phyloP scores from a whole-genome alignment of 2,113 vertebrate species.

The Sus scrofa region T2T-Sscrofa CM000826.6:83186001-83186500 shows the following conservation, averaged over 20 bases:
- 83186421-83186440: constrained; percentile 26
- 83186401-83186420: constrained; percentile 48
- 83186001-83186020: background rate
- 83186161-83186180: background rate
- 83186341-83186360: constrained; percentile 75
- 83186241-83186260: constrained; percentile 74
- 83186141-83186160: constrained; percentile 70
- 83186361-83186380: constrained; percentile 79
- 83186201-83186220: constrained; percentile 65
- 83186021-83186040: background rate
- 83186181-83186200: constrained; percentile 9
- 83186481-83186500: constrained; percentile 24
- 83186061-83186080: background rate
- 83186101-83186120: constrained; percentile 2
- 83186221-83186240: constrained; percentile 71
- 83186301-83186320: constrained; percentile 71
- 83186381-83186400: constrained; percentile 75
- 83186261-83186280: constrained; percentile 71
- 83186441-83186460: constrained; percentile 57
- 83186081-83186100: background rate
- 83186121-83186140: constrained; percentile 65
- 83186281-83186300: constrained; percentile 23
- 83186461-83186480: constrained; percentile 52
- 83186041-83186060: constrained; percentile 49
- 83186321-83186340: constrained; percentile 74